Evolutionary conservation across 2,888 invertebrate genomes (phyloP).

Genomic region (Euplexia lucipara): DNA sequence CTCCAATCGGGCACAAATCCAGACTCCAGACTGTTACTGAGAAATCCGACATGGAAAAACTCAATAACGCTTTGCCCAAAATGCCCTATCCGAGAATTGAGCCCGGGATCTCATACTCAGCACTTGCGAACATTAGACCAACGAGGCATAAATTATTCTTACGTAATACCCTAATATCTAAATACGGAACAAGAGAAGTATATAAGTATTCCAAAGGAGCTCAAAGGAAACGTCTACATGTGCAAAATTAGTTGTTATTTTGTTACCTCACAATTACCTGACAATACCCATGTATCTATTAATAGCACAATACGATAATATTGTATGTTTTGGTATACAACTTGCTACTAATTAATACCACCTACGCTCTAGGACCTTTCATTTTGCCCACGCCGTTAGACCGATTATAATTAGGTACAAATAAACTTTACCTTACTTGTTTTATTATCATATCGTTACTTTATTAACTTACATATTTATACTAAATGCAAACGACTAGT

Average conservation of each 20-base stretch:
- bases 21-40: too few relatives aligned
- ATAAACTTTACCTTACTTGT: too few relatives aligned
- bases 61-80: too few relatives aligned
- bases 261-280: constrained; percentile 6
- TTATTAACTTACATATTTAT: too few relatives aligned
- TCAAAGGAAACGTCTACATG: not conserved
- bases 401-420: constrained; percentile 14
- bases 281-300: not conserved
- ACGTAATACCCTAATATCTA: not conserved
- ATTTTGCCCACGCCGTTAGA: not conserved
- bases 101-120: too few relatives aligned
- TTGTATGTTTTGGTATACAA: constrained; percentile 8
- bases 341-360: not conserved
- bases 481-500: too few relatives aligned
- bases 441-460: too few relatives aligned
- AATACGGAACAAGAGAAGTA: not conserved
- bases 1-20: too few relatives aligned
- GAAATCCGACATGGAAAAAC: too few relatives aligned
- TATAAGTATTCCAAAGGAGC: not conserved
- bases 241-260: constrained; percentile 3
- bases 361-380: not conserved
- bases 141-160: too few relatives aligned
- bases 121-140: too few relatives aligned
- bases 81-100: too few relatives aligned
- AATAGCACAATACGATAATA: not conserved